Percentiles rank a stretch among this genome's conserved stretches.
phyloP scores from a whole-genome alignment of 2,888 invertebrate genomes.

The Drosophila atripex region DNA sequence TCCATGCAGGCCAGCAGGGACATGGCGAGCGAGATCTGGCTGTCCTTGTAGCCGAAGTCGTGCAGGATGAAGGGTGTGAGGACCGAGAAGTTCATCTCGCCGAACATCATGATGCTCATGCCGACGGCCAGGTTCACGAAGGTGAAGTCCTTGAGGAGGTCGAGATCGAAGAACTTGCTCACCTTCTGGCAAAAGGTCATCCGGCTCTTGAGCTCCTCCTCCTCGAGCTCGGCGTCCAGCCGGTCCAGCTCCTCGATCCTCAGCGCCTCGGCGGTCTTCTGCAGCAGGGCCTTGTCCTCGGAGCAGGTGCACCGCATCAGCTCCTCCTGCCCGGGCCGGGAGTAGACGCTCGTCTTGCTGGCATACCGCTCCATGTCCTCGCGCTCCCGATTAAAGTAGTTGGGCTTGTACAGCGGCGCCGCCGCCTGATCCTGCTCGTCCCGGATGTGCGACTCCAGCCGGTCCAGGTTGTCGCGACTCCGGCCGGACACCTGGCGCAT shows the following conservation, averaged over 20 bases:
- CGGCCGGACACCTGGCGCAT: conserved; percentile 66
- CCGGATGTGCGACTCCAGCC: conserved; percentile 32
- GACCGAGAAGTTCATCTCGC: conserved; percentile 90
- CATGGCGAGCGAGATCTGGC: conserved; percentile 88
- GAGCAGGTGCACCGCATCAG: conserved; percentile 77
- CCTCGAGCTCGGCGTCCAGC: conserved; percentile 64
- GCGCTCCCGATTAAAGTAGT: conserved; percentile 86
- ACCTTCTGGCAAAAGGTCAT: conserved; percentile 86
- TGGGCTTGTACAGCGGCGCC: conserved; percentile 80
- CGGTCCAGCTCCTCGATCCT: conserved; percentile 50
- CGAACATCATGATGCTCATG: conserved; percentile 89
- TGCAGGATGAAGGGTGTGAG: conserved; percentile 89
- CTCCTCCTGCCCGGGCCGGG: conserved; percentile 64
- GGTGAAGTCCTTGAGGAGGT: conserved; percentile 87
- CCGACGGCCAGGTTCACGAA: conserved; percentile 89
- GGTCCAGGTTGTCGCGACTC: conserved; percentile 61
- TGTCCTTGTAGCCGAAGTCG: conserved; percentile 86
- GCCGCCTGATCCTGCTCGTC: conserved; percentile 28
- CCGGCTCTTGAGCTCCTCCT: conserved; percentile 75
- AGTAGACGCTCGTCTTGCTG: conserved; percentile 79
- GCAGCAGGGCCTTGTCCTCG: conserved; percentile 78
- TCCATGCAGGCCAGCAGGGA: conserved; percentile 88
- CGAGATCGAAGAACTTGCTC: conserved; percentile 88
- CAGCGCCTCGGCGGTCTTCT: conserved; percentile 64
- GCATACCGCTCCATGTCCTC: conserved; percentile 83